These are phyloP conservation scores for Dendrolimus punctatus DNA, from an alignment of 1,140 invertebrate species.

Conservation along the genomic window DNA sequence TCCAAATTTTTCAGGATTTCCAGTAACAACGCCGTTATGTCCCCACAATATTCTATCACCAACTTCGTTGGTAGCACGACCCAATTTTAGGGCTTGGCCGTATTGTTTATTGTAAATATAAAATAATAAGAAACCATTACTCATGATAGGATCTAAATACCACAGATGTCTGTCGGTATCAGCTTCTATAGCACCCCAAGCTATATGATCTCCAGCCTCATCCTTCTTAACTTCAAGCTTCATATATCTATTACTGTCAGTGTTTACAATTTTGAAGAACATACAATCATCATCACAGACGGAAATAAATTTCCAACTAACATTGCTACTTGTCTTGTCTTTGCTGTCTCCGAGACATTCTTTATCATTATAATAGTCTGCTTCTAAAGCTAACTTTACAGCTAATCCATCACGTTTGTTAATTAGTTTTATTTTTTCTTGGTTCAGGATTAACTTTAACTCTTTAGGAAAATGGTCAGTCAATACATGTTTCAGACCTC, in stretches of 20 bases:
- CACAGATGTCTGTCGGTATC: conserved; percentile 9
- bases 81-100: conserved; percentile 12
- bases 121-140: conserved; percentile 13
- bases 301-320: conserved; percentile 20
- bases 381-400: conserved; percentile 15
- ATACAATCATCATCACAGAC: conserved; percentile 15
- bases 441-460: conserved; percentile 18
- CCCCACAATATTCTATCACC: conserved; percentile 11
- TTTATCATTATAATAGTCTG: conserved; percentile 10
- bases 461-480: conserved; percentile 17
- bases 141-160: conserved; percentile 10
- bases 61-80: conserved; percentile 1
- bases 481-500: conserved; percentile 10
- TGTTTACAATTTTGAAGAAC: conserved; percentile 20
- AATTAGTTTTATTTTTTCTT: conserved; percentile 17
- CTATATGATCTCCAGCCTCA: conserved; percentile 10
- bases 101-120: conserved; percentile 14
- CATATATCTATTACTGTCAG: conserved; percentile 11
- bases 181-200: conserved; percentile 8
- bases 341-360: neutral
- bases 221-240: conserved; percentile 15
- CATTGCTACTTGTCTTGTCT: conserved; percentile 4
- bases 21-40: conserved; percentile 8
- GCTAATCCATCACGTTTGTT: conserved; percentile 16
- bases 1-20: neutral